Conservation (phyloP, 2,113 vertebrate genomes). For the Rhagologus leucostigma region DNA sequence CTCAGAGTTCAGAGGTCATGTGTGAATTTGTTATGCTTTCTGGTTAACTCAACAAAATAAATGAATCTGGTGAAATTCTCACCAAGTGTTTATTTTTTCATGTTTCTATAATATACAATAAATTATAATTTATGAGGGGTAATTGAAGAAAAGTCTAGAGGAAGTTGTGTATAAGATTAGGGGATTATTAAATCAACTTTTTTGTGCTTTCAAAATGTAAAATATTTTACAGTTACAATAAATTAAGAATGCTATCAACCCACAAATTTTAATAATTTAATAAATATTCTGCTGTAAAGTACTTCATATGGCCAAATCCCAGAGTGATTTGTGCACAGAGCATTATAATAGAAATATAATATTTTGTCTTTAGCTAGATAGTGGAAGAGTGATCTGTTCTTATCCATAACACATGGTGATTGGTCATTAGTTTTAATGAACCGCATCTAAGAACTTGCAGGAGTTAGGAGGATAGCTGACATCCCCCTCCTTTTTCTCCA, state of each 20-base stretch:
- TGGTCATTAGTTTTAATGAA: conserved; percentile 64
- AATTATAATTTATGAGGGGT: conserved; percentile 66
- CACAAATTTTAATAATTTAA: conserved; percentile 75
- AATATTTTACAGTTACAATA: conserved; percentile 70
- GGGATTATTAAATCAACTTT: conserved; percentile 75
- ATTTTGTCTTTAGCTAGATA: conserved; percentile 58
- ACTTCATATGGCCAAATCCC: conserved; percentile 36
- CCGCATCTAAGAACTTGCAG: not conserved
- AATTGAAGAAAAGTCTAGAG: conserved; percentile 68
- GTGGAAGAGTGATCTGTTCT: conserved; percentile 38
- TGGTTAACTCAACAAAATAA: conserved; percentile 59
- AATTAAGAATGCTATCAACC: conserved; percentile 65
- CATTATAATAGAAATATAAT: conserved; percentile 20
- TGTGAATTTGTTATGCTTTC: conserved; percentile 61
- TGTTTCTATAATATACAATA: conserved; percentile 59
- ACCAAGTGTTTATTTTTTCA: conserved; percentile 68
- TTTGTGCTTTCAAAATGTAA: conserved; percentile 71
- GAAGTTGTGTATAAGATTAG: conserved; percentile 72
- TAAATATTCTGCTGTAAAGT: conserved; percentile 61
- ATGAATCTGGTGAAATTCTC: conserved; percentile 64
- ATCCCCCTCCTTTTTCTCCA: not conserved
- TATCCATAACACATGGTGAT: not conserved
- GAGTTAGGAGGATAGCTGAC: conserved; percentile 23
- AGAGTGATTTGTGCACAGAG: conserved; percentile 14
- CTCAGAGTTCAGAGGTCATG: conserved; percentile 27